Evolutionary conservation across 1,140 invertebrate genomes (phyloP).

Genomic region (Muscidifurax raptorellus): DNA sequence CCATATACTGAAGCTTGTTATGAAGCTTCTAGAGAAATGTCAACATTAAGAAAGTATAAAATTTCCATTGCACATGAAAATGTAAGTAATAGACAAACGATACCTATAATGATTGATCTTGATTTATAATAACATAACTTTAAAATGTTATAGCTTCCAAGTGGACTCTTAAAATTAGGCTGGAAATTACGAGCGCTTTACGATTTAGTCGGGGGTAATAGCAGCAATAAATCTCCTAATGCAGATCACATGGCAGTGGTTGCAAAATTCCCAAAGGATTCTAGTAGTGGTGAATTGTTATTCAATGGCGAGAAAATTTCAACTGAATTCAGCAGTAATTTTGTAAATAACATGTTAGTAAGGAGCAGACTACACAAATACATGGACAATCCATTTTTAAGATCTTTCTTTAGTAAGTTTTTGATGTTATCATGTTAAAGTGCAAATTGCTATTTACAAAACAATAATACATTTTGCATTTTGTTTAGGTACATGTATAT

Average conservation of each 20-base stretch:
- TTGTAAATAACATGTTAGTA: conserved; percentile 65
- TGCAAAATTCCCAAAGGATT: conserved; percentile 66
- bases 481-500: conserved; percentile 66
- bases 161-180: conserved; percentile 58
- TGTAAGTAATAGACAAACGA: conserved; percentile 57
- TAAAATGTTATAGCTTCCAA: conserved; percentile 63
- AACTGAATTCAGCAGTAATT: conserved; percentile 62
- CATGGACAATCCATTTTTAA: conserved; percentile 63
- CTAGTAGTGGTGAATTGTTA: conserved; percentile 60
- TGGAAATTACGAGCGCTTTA: conserved; percentile 64
- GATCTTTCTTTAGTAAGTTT: conserved; percentile 67
- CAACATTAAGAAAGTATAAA: conserved; percentile 70
- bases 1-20: conserved; percentile 71
- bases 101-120: conserved; percentile 15
- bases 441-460: conserved; percentile 16
- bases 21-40: conserved; percentile 69
- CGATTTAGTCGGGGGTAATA: conserved; percentile 65
- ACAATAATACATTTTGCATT: conserved; percentile 28
- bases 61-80: conserved; percentile 64
- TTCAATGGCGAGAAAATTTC: conserved; percentile 63
- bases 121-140: conserved; percentile 30
- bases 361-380: conserved; percentile 70
- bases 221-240: conserved; percentile 40
- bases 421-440: conserved; percentile 9
- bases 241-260: conserved; percentile 61